Conservation (phyloP, 2,113 vertebrate species). For the Tiliqua scincoides region DNA sequence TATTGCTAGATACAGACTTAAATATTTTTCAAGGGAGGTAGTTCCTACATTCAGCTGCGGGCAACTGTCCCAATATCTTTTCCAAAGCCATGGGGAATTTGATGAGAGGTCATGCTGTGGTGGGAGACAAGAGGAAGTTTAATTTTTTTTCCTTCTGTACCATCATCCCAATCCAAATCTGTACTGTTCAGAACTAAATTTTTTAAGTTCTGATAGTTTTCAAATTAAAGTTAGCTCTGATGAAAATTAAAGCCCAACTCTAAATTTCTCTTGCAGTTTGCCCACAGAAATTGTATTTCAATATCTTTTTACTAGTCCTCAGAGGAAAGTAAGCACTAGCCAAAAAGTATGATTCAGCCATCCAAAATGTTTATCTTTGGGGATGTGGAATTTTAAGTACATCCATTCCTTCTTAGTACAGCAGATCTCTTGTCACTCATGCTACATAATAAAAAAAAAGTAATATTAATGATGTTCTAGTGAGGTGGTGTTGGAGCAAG, state of each 20-base stretch:
- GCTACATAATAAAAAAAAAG: neutral
- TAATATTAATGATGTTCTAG: neutral
- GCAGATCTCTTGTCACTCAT: neutral
- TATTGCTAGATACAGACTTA: neutral
- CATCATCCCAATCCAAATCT: too few relatives aligned
- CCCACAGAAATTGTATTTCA: neutral
- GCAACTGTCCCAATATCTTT: too few relatives aligned
- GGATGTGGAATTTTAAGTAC: too few relatives aligned
- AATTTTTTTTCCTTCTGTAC: too few relatives aligned
- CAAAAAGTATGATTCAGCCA: neutral
- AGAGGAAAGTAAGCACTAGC: neutral
- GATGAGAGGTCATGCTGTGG: too few relatives aligned
- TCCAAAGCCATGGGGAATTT: too few relatives aligned
- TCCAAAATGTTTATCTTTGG: neutral
- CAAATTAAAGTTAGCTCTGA: accelerated
- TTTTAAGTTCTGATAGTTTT: accelerated
- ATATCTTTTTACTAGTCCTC: neutral
- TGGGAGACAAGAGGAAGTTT: too few relatives aligned
- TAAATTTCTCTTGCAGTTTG: neutral
- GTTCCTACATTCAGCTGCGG: neutral
- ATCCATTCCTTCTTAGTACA: neutral
- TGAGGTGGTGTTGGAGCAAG: too few relatives aligned
- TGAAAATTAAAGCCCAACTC: neutral
- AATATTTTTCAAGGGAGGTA: neutral
- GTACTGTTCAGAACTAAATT: neutral